phyloP scores from a whole-genome alignment of 2,888 invertebrate genomes.

The Oasisia sp. region DNA sequence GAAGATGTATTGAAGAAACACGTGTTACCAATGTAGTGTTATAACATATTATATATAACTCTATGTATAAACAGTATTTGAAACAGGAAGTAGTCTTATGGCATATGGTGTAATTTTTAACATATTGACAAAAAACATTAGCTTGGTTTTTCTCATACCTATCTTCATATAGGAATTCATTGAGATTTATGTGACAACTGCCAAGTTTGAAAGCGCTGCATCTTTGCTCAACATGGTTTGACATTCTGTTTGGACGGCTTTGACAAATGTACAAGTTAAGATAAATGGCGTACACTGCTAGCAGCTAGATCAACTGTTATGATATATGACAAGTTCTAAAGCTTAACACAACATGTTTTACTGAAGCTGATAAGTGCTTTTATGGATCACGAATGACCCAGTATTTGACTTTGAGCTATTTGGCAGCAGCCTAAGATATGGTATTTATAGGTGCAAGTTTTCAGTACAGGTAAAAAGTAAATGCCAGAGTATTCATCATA shows the following conservation, averaged over 20 bases:
- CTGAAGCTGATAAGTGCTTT: neutral
- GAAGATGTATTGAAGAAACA: neutral
- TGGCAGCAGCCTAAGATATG: neutral
- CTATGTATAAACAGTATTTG: neutral
- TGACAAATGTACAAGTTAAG: neutral
- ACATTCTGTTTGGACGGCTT: neutral
- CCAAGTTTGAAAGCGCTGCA: neutral
- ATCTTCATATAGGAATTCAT: neutral
- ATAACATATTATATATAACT: neutral
- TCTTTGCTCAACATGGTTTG: neutral
- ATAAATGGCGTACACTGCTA: too few relatives aligned
- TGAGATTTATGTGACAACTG: neutral
- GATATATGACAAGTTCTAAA: neutral
- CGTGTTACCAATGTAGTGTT: neutral
- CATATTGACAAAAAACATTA: neutral
- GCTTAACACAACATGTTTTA: neutral
- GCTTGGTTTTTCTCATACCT: neutral
- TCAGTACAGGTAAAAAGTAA: neutral
- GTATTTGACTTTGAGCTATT: neutral
- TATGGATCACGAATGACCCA: neutral
- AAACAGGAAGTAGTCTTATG: neutral
- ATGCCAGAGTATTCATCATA: neutral
- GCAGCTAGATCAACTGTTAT: too few relatives aligned
- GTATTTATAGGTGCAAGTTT: slow-evolving; percentile 12
- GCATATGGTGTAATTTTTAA: neutral